phyloP scores from a whole-genome alignment of 2,797 vertebrate genomes.

The Perodicticus potto region DNA sequence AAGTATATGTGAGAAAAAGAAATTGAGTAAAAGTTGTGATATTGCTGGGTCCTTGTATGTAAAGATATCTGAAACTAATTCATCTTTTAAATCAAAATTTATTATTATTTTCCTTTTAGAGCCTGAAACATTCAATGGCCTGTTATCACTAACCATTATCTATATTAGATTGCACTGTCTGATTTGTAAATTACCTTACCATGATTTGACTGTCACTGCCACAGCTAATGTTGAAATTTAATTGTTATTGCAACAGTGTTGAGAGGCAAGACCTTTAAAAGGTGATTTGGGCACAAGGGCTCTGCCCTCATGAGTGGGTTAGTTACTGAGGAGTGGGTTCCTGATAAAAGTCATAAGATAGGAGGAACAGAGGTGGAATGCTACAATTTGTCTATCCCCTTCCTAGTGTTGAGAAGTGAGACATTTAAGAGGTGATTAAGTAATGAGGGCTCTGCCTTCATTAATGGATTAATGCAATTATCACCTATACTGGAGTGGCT shows the following conservation, averaged over 20 bases:
- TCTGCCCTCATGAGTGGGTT: not conserved
- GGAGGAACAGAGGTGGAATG: not conserved
- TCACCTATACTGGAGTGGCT: not conserved
- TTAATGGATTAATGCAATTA: not conserved
- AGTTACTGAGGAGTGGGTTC: not conserved
- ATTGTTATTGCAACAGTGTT: not conserved
- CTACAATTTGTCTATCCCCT: no score
- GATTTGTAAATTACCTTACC: not conserved
- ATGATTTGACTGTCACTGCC: not conserved
- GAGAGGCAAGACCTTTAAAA: not conserved
- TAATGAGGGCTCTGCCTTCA: not conserved
- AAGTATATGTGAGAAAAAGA: not conserved
- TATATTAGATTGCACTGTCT: not conserved
- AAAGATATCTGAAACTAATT: not conserved
- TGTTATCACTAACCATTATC: not conserved
- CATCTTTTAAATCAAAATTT: not conserved
- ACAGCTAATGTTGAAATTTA: not conserved
- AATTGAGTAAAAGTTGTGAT: not conserved
- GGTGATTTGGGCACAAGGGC: not conserved
- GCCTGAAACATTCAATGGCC: fast-evolving
- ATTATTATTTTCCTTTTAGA: not conserved
- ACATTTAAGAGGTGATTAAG: not conserved
- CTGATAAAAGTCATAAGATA: not conserved
- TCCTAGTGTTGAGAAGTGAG: not conserved
- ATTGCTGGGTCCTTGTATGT: not conserved